Conservation (phyloP, 23 tunicate species). For the Clavelina lepadiformis region DNA sequence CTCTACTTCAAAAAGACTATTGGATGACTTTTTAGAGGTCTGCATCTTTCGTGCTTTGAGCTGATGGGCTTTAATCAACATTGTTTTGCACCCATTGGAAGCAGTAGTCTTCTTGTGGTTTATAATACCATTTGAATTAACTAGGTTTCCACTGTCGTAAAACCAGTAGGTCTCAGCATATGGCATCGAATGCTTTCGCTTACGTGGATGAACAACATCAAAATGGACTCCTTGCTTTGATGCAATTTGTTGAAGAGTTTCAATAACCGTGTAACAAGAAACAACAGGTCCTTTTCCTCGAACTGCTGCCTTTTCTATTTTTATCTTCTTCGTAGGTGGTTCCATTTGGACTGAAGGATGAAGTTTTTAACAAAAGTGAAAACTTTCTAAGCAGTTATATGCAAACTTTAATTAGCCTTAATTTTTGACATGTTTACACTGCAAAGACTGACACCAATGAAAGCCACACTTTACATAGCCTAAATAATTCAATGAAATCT, state of each 20-base stretch:
- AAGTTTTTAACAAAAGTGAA: too few species aligned
- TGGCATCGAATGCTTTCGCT: constrained; percentile 19
- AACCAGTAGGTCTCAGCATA: constrained; percentile 52
- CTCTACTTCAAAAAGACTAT: constrained; percentile 67
- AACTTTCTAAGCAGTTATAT: too few species aligned
- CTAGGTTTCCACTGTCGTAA: constrained; percentile 3
- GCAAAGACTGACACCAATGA: too few species aligned
- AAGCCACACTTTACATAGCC: too few species aligned
- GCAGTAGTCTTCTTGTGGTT: too few species aligned
- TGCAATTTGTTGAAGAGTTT: constrained; percentile 20
- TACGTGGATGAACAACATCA: constrained; percentile 5
- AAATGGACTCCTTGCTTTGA: constrained; percentile 21
- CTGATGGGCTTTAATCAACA: constrained; percentile 59
- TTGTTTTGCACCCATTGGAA: constrained; percentile 23
- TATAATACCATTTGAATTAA: background rate
- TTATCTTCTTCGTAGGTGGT: constrained; percentile 4
- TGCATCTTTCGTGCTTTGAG: constrained; percentile 37
- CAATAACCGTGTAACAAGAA: constrained; percentile 30
- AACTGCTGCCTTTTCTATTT: background rate
- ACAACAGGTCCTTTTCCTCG: constrained; percentile 23
- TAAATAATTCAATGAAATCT: too few species aligned
- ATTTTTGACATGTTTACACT: too few species aligned
- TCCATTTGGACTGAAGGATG: constrained; percentile 8
- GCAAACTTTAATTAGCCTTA: too few species aligned
- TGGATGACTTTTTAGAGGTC: constrained; percentile 1